Evolutionary conservation across 2,888 invertebrate genomes (phyloP).

Genomic region (Eretmocerus hayati): DNA sequence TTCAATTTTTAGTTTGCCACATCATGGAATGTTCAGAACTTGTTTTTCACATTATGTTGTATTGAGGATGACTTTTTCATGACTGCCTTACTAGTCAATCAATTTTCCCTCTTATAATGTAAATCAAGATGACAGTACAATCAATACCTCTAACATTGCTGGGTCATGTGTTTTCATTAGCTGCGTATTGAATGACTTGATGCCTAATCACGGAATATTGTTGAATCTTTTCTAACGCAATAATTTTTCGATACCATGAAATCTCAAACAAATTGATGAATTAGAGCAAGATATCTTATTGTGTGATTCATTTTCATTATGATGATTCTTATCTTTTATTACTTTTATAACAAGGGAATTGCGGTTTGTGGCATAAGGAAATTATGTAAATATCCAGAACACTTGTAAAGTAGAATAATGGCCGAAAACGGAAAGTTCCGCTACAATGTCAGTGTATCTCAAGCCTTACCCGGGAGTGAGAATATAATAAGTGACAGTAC

Average conservation of each 20-base stretch:
- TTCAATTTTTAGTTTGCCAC: conserved; percentile 9
- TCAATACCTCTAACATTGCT: no score
- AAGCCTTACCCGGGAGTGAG: conserved; percentile 15
- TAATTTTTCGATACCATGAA: no score
- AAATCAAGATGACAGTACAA: no score
- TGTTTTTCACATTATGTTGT: conserved; percentile 7
- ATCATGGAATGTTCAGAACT: conserved; percentile 6
- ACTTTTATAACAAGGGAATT: conserved; percentile 13
- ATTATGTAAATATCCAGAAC: conserved; percentile 12
- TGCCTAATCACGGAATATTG: no score
- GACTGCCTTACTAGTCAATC: conserved; percentile 22
- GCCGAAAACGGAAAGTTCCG: conserved; percentile 10
- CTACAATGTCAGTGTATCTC: conserved; percentile 8
- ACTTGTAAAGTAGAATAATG: conserved; percentile 17
- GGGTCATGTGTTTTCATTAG: no score
- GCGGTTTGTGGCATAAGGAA: conserved; percentile 13
- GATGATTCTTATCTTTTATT: conserved; percentile 9
- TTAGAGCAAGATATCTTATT: no score
- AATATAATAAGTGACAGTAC: conserved; percentile 15
- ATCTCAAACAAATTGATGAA: no score
- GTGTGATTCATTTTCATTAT: no score
- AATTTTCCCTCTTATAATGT: no score
- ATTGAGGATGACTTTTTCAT: conserved; percentile 11
- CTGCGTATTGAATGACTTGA: no score
- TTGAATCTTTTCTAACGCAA: no score